Base-by-base conservation (phyloP, 30 jellyfish, hydroid and myxozoan genomes). In the Aurelia aurita region DNA sequence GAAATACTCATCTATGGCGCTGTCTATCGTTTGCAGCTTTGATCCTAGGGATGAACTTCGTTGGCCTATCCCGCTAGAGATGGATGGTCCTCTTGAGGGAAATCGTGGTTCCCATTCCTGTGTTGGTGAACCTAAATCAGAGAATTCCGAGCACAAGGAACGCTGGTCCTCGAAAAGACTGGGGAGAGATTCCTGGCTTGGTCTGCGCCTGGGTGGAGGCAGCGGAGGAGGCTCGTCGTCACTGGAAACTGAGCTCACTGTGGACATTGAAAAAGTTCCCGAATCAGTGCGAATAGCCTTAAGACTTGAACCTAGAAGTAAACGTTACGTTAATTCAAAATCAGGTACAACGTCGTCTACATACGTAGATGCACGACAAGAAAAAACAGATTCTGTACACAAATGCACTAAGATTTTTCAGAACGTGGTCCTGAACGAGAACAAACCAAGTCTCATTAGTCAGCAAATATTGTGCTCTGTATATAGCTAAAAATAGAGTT, bases 181-280 rank as follows among this genome's bases (percentile, higher is more conserved):
- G 14, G 79, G 79, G 15, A 77, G 20, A 14, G 65, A 32, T 16
- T 45, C 78, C 46, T 77, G 79, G 49, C 69, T 22, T 26, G 22
- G 18, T 20, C 79, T 32, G 5, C 66, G 87, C 76, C 76, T 59
- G 14, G 44, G 88, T 58, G 88, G 88, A 25, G 88, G 88, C 31
- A 77, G 55, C 35, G 62, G 79, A 9, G 88, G 88, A 27, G 88
- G 88, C 19, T 61, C 79, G 19, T 77, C 78, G 5, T 59, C 70
- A 29, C 79, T 77, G 18, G 69, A 61, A 15, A 39, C 16, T 14
- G 88, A 77, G 31, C 78, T 77, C 25, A 35, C 54, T 5, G 88
- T 77, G 23, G 88, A 77, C 28, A 59, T 54, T 7, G 88, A 77
- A 25, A 77, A 29, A 5, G 29, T 55, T 31, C 88, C 88, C 10